Evolutionary conservation across 2,113 vertebrate genomes (phyloP).

Genomic region (Dipodomys stephensi): DNA sequence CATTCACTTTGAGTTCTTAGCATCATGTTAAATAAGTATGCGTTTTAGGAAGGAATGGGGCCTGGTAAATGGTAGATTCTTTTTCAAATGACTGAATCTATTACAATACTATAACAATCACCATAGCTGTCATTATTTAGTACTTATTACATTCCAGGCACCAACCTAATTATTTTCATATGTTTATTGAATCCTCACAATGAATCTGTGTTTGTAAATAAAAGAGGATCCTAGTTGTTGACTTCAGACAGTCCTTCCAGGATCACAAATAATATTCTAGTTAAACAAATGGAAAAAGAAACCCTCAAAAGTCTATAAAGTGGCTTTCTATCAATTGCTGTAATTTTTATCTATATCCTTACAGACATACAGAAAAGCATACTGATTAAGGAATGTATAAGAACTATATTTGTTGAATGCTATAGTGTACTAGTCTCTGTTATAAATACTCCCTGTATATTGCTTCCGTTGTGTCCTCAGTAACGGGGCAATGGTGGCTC

Average conservation of each 20-base stretch:
- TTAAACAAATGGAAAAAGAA: background rate
- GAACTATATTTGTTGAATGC: background rate
- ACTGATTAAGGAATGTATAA: background rate
- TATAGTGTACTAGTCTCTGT: background rate
- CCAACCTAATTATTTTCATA: background rate
- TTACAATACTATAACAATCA: background rate
- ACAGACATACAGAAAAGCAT: background rate
- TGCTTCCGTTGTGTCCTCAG: background rate
- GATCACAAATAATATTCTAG: background rate
- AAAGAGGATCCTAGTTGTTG: background rate
- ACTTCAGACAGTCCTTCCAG: background rate
- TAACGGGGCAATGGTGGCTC: too few relatives aligned
- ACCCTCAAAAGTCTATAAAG: background rate
- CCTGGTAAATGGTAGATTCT: conserved; percentile 4
- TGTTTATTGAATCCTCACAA: conserved; percentile 21
- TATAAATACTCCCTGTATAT: background rate
- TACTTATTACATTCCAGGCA: conserved; percentile 13
- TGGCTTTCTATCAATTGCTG: background rate
- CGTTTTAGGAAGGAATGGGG: background rate
- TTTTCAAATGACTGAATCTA: background rate
- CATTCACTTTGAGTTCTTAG: background rate
- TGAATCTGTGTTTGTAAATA: conserved; percentile 22
- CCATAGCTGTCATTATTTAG: background rate
- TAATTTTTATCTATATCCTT: background rate
- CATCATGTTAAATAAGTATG: background rate